Evolutionary conservation across 2,797 vertebrate genomes (phyloP).

Genomic region (Trematomus bernacchii): DNA sequence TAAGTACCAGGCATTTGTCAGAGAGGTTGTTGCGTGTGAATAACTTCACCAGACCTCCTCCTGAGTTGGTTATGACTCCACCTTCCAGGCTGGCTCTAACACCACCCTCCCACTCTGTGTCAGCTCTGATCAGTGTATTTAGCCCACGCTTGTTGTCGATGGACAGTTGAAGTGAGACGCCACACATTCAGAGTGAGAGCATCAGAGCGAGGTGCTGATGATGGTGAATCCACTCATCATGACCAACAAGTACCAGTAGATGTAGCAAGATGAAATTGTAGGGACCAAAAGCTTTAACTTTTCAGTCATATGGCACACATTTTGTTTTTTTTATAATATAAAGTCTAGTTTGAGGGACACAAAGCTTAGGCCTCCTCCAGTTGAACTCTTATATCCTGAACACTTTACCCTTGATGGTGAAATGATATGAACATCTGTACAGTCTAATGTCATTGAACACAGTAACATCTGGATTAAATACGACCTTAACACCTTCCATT

Average conservation of each 20-base stretch:
- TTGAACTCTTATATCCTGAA: not conserved
- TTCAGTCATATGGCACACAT: not conserved
- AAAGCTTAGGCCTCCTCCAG: not conserved
- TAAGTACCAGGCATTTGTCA: slow-evolving; percentile 20
- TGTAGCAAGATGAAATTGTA: not conserved
- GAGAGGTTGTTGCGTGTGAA: slow-evolving; percentile 34
- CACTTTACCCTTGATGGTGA: not conserved
- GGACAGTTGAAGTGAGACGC: slow-evolving; percentile 32
- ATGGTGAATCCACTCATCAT: not conserved
- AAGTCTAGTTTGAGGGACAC: not conserved
- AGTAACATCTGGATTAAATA: slow-evolving; percentile 9
- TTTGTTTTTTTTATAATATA: not conserved
- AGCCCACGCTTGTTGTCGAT: slow-evolving; percentile 32
- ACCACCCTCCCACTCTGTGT: slow-evolving; percentile 51
- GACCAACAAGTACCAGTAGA: slow-evolving; percentile 2
- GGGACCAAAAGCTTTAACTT: not conserved
- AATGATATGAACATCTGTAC: slow-evolving; percentile 16
- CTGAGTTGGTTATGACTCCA: slow-evolving; percentile 29
- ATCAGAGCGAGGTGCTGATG: slow-evolving; percentile 28
- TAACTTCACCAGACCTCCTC: slow-evolving; percentile 53
- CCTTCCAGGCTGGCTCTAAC: slow-evolving; percentile 51
- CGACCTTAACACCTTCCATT: not conserved
- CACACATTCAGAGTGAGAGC: slow-evolving; percentile 40
- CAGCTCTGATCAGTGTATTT: slow-evolving; percentile 43
- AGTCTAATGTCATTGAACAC: slow-evolving; percentile 20